Conservation (phyloP, 2,888 invertebrate species). For the Drosophila leonis region DNA sequence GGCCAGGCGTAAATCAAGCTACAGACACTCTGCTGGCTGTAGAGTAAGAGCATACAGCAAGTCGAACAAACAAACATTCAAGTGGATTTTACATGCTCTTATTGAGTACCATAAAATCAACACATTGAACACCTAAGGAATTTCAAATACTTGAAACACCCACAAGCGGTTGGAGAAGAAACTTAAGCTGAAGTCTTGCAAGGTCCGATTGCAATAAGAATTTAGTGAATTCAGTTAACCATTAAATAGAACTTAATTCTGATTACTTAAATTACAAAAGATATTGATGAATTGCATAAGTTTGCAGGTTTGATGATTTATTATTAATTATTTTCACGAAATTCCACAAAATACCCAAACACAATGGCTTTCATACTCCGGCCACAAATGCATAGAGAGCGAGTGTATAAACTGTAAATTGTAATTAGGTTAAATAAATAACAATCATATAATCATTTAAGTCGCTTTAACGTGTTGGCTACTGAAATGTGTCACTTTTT, state of each 20-base stretch:
- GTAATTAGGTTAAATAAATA: slow-evolving; percentile 46
- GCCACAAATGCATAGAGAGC: not conserved
- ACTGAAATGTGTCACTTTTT: not conserved
- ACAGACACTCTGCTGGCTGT: slow-evolving; percentile 1
- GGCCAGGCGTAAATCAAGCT: slow-evolving; percentile 64
- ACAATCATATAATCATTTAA: slow-evolving; percentile 36
- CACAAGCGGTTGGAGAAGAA: not conserved
- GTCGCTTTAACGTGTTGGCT: slow-evolving; percentile 9
- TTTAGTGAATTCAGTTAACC: not conserved
- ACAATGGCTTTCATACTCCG: slow-evolving; percentile 14
- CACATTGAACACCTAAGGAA: slow-evolving; percentile 23
- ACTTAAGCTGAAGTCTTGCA: not conserved
- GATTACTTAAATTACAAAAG: slow-evolving; percentile 9
- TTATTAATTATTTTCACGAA: slow-evolving; percentile 31
- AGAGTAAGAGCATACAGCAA: slow-evolving; percentile 12
- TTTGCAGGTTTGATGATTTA: slow-evolving; percentile 28
- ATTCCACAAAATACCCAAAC: slow-evolving; percentile 18
- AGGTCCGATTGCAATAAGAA: not conserved
- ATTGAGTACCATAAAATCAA: slow-evolving; percentile 17
- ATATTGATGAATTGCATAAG: slow-evolving; percentile 35
- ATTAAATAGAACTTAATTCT: slow-evolving; percentile 8
- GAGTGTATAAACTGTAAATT: slow-evolving; percentile 1
- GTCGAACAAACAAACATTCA: slow-evolving; percentile 13
- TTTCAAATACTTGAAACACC: slow-evolving; percentile 1
- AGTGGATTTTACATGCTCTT: slow-evolving; percentile 6